A percentile compares a stretch with the other conserved stretches of the same genome.
These are phyloP conservation scores for Rhagonycha lutea DNA, from an alignment of 2,888 invertebrate genomes.

Conservation along the genomic window DNA sequence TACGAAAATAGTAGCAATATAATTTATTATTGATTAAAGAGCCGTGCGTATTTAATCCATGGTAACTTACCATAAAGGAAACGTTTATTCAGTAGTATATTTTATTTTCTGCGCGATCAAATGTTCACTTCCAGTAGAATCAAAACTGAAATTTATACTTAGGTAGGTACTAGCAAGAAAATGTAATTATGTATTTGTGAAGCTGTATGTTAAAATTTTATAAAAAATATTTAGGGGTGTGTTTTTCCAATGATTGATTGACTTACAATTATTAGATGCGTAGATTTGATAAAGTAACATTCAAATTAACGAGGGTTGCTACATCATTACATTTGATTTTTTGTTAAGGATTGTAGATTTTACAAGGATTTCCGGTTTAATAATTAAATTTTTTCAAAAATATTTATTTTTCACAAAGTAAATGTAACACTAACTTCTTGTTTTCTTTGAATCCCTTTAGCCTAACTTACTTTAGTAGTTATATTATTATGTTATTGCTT, in stretches of 20 bases:
- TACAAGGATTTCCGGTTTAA: neutral
- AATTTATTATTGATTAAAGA: neutral
- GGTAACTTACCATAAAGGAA: neutral
- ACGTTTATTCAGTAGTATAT: neutral
- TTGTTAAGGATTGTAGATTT: neutral
- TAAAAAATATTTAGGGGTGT: neutral
- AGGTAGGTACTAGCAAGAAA: neutral
- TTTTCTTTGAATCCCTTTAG: neutral
- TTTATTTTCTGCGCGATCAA: neutral
- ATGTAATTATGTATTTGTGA: neutral
- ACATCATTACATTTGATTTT: neutral
- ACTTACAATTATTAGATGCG: neutral
- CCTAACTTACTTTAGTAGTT: neutral
- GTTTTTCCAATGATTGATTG: neutral
- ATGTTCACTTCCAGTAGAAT: neutral
- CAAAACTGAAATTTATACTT: neutral
- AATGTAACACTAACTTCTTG: neutral
- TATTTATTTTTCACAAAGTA: too few relatives aligned
- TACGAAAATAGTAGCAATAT: slow-evolving; percentile 36
- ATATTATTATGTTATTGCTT: neutral
- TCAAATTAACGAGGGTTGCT: neutral
- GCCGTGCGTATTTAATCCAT: neutral
- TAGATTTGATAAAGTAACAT: neutral
- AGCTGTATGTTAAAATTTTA: neutral
- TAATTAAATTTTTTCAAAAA: neutral